These are phyloP conservation scores for Scomber scombrus DNA, from an alignment of 2,113 vertebrate species.

Conservation along the genomic window DNA sequence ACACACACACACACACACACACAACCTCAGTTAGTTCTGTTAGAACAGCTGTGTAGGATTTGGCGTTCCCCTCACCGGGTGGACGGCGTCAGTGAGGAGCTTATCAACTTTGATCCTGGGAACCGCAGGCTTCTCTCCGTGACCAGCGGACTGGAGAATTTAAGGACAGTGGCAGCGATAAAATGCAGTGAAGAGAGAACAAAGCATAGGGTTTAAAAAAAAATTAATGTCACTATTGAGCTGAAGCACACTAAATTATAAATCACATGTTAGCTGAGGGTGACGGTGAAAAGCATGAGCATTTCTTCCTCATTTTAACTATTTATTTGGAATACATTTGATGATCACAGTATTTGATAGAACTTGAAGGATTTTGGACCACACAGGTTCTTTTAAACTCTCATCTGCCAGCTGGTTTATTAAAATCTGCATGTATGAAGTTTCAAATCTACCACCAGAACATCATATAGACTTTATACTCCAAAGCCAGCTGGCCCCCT, in stretches of 20 bases:
- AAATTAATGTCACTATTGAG: constrained; percentile 40
- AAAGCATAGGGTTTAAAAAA: constrained; percentile 18
- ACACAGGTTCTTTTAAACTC: not conserved
- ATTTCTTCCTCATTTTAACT: not conserved
- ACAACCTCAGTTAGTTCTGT: constrained; percentile 28
- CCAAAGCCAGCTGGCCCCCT: not conserved
- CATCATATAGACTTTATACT: too few species aligned
- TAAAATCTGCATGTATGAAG: not conserved
- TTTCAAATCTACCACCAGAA: not conserved
- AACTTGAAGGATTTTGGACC: not conserved
- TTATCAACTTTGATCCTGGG: constrained; percentile 62
- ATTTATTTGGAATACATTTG: constrained; percentile 55
- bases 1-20: too few species aligned
- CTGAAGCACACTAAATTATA: constrained; percentile 30
- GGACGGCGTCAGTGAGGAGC: constrained; percentile 41
- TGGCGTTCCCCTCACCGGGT: constrained; percentile 34
- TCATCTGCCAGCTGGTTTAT: not conserved
- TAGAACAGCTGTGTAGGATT: constrained; percentile 74
- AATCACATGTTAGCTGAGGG: not conserved
- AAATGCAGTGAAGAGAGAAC: constrained; percentile 8
- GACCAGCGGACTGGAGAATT: constrained; percentile 16
- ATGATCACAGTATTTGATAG: not conserved
- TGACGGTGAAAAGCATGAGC: constrained; percentile 12
- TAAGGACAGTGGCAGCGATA: constrained; percentile 41
- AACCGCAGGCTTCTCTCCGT: constrained; percentile 13